Evolutionary conservation across 2,888 invertebrate genomes (phyloP), one percentile per base, ranked within the genome.

Genomic region (Ariolimax columbianus): DNA sequence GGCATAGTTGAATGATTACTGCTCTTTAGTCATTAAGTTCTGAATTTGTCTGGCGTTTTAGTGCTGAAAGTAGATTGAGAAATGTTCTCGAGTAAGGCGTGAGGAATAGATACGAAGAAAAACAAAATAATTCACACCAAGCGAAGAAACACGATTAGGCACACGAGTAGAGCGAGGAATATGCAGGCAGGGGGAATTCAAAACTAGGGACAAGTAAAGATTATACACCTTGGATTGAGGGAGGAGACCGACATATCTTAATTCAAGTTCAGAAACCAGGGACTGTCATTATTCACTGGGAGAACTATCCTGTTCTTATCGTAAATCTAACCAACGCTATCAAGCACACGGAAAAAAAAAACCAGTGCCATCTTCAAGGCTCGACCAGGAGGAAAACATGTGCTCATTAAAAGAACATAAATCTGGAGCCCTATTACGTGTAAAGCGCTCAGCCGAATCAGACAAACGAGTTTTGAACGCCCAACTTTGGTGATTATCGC

Each of bases 361-460:
- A 36, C 70, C 38, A 14, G 70, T 38, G 36, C 70, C 43, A 19
- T 75, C 73, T 47, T 47, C 73, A 47, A 30, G 30, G 30, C 73
- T 7, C 78, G 33, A 2, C 80, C 70, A 36, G 3, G 80, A 79
- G 43, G 63, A 79, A 80, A 80, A 47, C 80, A 47, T n/a, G 43
- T 33, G 80, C 70, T 47, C 80, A 70, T 80, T 80, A 80, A 80
- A 68, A 43, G 11, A 2, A 40, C 70, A 80, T 70, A 80, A 80
- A 51, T 80, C 47, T 66, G n/a, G 59, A 40, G 26, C 78, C 63
- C 63, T n/a, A 66, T 59, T 59, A 78, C 78, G 38, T 40, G 78
- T 63, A 63, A 59, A 30, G 38, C 40, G 36, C 63, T 63, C 40
- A 63, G 4, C 40, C 78, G 63, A 23, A 40, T 59, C 55, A 78